Percentiles rank a stretch among this genome's conserved stretches.
phyloP scores from a whole-genome alignment of 1,140 invertebrate genomes.

The Stenopsyche tienmushanensis region DNA sequence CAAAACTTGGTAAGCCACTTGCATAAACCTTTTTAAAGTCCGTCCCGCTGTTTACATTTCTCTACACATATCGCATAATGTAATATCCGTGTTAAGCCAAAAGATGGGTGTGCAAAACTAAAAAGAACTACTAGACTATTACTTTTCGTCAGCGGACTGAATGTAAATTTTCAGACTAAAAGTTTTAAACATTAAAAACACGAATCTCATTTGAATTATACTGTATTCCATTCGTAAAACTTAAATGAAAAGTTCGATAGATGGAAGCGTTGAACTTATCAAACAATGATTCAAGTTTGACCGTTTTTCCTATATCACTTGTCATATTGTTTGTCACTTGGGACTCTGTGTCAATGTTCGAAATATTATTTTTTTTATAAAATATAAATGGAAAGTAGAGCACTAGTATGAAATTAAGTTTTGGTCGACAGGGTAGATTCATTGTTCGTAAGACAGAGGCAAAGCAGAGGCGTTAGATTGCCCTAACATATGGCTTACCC shows the following conservation, averaged over 20 bases:
- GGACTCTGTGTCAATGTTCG: no score
- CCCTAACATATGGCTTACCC: conserved; percentile 35
- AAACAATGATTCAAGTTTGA: no score
- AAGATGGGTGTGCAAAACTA: not conserved
- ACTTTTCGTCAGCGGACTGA: no score
- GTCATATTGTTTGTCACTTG: no score
- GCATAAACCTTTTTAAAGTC: conserved; percentile 18
- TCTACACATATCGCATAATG: conserved; percentile 10
- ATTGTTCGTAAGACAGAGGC: conserved; percentile 28
- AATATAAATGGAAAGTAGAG: conserved; percentile 10
- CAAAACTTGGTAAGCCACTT: conserved; percentile 13
- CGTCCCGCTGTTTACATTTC: not conserved
- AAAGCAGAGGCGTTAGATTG: conserved; percentile 28
- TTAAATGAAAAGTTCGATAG: no score
- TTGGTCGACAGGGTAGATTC: conserved; percentile 19
- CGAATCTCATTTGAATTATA: no score
- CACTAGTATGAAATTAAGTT: conserved; percentile 5
- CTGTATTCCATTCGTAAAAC: no score
- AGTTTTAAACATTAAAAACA: no score
- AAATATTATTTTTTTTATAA: not conserved
- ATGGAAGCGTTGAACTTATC: no score
- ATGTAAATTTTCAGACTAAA: no score
- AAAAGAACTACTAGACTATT: no score
- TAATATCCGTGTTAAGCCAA: conserved; percentile 13
- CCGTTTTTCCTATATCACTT: no score